Evolutionary conservation across 1,140 invertebrate species (phyloP), one percentile per base, ranked within the genome.

Genomic region (Helicoverpa zea): DNA sequence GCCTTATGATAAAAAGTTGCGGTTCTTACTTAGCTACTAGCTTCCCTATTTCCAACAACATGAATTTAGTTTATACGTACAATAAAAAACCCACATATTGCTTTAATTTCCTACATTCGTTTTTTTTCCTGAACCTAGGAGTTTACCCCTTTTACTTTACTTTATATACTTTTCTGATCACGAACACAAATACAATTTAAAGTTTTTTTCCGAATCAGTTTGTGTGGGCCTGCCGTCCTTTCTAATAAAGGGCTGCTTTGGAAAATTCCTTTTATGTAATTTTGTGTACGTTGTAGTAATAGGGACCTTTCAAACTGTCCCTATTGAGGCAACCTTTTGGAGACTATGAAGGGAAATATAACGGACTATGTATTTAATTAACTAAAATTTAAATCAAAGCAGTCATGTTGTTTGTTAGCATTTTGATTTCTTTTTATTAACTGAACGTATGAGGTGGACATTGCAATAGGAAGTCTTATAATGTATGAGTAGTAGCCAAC

Each of bases 91-190:
- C 2, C 52, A 54, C n/a, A n/a, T 54, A n/a, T 59, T 23, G 23
- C 18, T 59, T 11, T 59, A 59, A 59, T 59, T 59, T 54, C 5
- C 18, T 18, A 59, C 18, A 18, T 29, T 23, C 18, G 11, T 59
- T 59, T 59, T 59, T 7, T 7, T 43, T 9, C 35, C 35, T 43
- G 9, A 43, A 9, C 58, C 58, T 23, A 59, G 52, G n/a, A 54
- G 52, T 54, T 54, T 14, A 14, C 13, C 52, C 35, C 35, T 43
- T n/a, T 54, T 54, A n/a, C 52, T n/a, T 54, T 54, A n/a, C 52
- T 54, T 54, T 54, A 29, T 43, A 47, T n/a, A 64, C 14, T 23
- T 64, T 64, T 64, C 61, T 64, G 61, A 64, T 64, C 61, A 64
- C 61, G 61, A n/a, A 61, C 30, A 16, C 29, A 35, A 47, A 64